Base-by-base conservation (phyloP, 2,888 invertebrate genomes). In the Lasioglossum leucozonium region DNA sequence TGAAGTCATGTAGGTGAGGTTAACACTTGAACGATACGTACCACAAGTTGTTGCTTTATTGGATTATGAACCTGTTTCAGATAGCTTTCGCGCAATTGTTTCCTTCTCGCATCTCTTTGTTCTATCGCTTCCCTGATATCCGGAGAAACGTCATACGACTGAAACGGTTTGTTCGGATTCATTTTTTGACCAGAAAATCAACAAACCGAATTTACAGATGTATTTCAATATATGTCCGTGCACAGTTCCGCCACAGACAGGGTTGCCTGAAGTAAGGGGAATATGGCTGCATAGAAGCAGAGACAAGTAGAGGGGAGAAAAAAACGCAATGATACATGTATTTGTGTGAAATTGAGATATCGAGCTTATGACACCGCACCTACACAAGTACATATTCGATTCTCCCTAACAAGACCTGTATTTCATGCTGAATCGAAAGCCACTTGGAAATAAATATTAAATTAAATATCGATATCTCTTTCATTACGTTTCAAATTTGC, bases 41-140 rank as follows among this genome's bases (percentile, higher is more conserved):
- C 98, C 94, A 97, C 95, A 94, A 96, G 95, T 73, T 97, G 97
- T 90, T 97, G 96, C 92, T 96, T 96, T 93, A 96, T 96, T 3
- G 98, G 98, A 95, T 98, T 97, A 0, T 96, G 95, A 42, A 95
- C 94, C 92, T 97, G 96, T 94, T 97, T 97, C 37, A 97, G 93
- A 94, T 97, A 98, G 93, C 98, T 96, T n/a, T 96, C 95, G 87
- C 98, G 96, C 88, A 97, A 94, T 58, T 94, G 95, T 77, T 96
- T 95, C 88, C 97, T 96, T 91, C 96, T 95, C 87, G 96, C 95
- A 10, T 97, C 96, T 92, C 97, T 96, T 93, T 96, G 96, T 93
- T 96, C 95, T 42, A 97, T 94, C 75, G 96, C 92, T 91, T 96
- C 95, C 30, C 62, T 62, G 6, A 3, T 0, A 0, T 6, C 4